A percentile compares a stretch with the other conserved stretches of the same genome.
Evolutionary conservation across 2,888 invertebrate genomes (phyloP).

Genomic region (Quadroppia sp.): DNA sequence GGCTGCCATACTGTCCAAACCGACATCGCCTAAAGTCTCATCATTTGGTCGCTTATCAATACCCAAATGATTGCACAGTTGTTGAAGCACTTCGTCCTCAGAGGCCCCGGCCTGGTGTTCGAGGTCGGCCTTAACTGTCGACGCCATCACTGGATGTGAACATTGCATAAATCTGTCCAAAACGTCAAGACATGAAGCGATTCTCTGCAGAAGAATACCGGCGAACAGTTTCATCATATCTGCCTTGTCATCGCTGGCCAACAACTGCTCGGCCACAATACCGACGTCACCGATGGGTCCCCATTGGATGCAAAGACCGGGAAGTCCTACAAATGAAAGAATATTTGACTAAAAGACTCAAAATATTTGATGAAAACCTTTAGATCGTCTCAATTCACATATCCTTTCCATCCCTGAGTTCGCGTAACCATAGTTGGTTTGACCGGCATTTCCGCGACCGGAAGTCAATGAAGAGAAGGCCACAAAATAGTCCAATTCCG

Average conservation of each 20-base stretch:
- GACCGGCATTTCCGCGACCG: constrained; percentile 92
- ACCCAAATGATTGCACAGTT: constrained; percentile 83
- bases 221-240: constrained; percentile 81
- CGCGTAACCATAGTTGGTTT: constrained; percentile 91
- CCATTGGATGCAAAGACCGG: constrained; percentile 83
- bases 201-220: constrained; percentile 91
- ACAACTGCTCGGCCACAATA: constrained; percentile 77
- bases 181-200: constrained; percentile 80
- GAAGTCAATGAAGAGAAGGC: constrained; percentile 94
- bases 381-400: constrained; percentile 72
- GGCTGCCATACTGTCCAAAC: constrained; percentile 98
- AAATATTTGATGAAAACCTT: constrained; percentile 49
- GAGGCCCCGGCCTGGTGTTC: constrained; percentile 49
- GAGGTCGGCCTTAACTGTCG: constrained; percentile 57
- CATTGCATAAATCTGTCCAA: constrained; percentile 87
- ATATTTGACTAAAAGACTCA: not conserved
- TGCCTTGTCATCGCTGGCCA: constrained; percentile 67
- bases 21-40: constrained; percentile 82
- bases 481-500: constrained; percentile 81
- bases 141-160: constrained; percentile 65
- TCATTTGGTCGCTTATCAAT: constrained; percentile 72
- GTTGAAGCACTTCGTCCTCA: constrained; percentile 62
- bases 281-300: constrained; percentile 98
- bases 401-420: constrained; percentile 97
- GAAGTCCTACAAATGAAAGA: constrained; percentile 30